phyloP scores from a whole-genome alignment of 1,140 invertebrate species.

The Pomacea maculata region DNA sequence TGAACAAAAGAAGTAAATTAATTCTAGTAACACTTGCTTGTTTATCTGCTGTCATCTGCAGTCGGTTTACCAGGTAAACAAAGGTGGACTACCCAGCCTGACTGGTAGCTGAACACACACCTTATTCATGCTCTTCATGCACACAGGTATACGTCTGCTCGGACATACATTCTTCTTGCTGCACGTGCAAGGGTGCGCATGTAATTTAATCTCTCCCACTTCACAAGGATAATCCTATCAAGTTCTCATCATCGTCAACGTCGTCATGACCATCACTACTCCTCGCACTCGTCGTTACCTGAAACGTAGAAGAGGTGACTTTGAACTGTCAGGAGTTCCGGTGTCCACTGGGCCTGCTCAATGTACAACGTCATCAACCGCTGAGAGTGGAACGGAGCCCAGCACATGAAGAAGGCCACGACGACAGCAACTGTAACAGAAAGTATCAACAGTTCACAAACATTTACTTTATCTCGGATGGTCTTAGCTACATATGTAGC shows the following conservation, averaged over 20 bases:
- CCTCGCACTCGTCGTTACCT: constrained; percentile 18
- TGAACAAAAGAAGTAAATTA: too few species aligned
- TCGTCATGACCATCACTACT: neutral
- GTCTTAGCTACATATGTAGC: too few species aligned
- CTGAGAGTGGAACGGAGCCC: constrained; percentile 91
- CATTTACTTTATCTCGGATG: too few species aligned
- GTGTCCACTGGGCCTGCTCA: constrained; percentile 37
- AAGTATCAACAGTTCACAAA: neutral
- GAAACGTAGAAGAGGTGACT: constrained; percentile 48
- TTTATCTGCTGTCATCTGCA: too few species aligned
- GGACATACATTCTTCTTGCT: neutral
- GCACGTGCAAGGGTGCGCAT: neutral
- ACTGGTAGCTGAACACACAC: too few species aligned
- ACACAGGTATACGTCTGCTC: neutral
- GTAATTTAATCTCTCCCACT: neutral
- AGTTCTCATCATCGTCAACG: neutral
- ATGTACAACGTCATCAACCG: constrained; percentile 77
- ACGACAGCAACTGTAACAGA: constrained; percentile 72
- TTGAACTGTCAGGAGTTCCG: constrained; percentile 37
- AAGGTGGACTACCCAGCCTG: too few species aligned
- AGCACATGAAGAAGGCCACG: constrained; percentile 90
- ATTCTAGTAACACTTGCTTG: too few species aligned
- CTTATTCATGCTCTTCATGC: too few species aligned
- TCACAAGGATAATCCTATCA: neutral
- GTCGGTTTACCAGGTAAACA: too few species aligned